These are phyloP conservation scores for Vesta saturnalis DNA, from an alignment of 2,888 invertebrate species.

Conservation along the genomic window DNA sequence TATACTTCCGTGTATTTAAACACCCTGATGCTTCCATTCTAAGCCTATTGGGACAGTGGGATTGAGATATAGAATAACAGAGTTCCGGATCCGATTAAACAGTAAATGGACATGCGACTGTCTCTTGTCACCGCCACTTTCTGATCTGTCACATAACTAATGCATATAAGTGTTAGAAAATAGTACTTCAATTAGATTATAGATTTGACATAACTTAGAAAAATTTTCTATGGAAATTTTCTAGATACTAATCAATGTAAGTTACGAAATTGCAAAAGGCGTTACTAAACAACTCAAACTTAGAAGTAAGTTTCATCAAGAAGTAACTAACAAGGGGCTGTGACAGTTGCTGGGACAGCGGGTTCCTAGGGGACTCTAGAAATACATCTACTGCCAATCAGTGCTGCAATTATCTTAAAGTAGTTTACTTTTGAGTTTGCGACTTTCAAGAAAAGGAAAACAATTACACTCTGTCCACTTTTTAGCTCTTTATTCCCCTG, in stretches of 20 bases:
- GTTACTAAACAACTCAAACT: slow-evolving; percentile 33
- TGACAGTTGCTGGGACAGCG: slow-evolving; percentile 54
- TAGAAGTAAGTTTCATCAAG: slow-evolving; percentile 38
- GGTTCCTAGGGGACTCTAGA: slow-evolving; percentile 48
- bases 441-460: slow-evolving; percentile 26
- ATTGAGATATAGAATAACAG: slow-evolving; percentile 21
- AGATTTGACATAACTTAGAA: neutral
- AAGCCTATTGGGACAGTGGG: slow-evolving; percentile 29
- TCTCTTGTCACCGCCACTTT: slow-evolving; percentile 49
- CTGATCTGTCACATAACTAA: slow-evolving; percentile 42
- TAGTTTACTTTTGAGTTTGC: slow-evolving; percentile 50
- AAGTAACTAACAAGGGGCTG: slow-evolving; percentile 47
- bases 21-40: slow-evolving; percentile 23
- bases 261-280: neutral
- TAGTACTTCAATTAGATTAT: neutral
- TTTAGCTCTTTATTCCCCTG: slow-evolving; percentile 3
- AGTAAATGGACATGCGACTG: slow-evolving; percentile 53
- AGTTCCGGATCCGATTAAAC: slow-evolving; percentile 50
- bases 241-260: neutral
- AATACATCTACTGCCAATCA: slow-evolving; percentile 58
- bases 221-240: neutral
- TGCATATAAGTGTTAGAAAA: slow-evolving; percentile 14
- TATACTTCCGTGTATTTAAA: slow-evolving; percentile 18
- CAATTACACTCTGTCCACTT: slow-evolving; percentile 20
- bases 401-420: slow-evolving; percentile 60